phyloP scores from a whole-genome alignment of 2,113 vertebrate species.

The Pygoscelis adeliae region DNA sequence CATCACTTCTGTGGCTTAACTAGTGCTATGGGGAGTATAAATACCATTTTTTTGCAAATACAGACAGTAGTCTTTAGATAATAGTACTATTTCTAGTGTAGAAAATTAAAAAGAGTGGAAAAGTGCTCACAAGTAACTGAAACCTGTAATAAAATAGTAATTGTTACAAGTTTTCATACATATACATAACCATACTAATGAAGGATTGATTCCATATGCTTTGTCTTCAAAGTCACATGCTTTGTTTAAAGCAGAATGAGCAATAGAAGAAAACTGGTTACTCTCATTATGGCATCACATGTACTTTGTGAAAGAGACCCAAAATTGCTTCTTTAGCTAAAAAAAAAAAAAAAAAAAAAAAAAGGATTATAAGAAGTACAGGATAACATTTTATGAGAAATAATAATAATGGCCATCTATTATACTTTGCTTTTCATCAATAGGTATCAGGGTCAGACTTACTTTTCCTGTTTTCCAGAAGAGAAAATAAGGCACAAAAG shows the following conservation, averaged over 20 bases:
- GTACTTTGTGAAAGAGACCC: not conserved
- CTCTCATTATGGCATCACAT: not conserved
- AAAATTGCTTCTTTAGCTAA: not conserved
- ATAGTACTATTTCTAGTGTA: not conserved
- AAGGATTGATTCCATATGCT: not conserved
- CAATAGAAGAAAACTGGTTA: not conserved
- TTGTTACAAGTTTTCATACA: not conserved
- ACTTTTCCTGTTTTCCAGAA: not conserved
- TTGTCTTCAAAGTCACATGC: not conserved
- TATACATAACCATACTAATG: not conserved
- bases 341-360: not conserved
- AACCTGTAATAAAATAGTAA: not conserved
- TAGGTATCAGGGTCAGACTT: not conserved
- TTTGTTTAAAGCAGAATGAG: not conserved
- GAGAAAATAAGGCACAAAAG: not conserved
- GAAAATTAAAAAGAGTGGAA: not conserved
- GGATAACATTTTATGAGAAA: not conserved
- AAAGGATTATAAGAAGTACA: not conserved
- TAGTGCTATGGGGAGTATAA: not conserved
- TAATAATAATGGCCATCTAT: not conserved
- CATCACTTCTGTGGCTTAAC: not conserved
- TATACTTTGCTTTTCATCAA: not conserved
- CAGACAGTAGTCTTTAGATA: not conserved
- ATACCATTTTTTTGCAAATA: not conserved
- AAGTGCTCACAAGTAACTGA: not conserved